These are phyloP conservation scores for Polypterus bichir DNA, from an alignment of 2,113 vertebrate species.

Conservation along the genomic window DNA sequence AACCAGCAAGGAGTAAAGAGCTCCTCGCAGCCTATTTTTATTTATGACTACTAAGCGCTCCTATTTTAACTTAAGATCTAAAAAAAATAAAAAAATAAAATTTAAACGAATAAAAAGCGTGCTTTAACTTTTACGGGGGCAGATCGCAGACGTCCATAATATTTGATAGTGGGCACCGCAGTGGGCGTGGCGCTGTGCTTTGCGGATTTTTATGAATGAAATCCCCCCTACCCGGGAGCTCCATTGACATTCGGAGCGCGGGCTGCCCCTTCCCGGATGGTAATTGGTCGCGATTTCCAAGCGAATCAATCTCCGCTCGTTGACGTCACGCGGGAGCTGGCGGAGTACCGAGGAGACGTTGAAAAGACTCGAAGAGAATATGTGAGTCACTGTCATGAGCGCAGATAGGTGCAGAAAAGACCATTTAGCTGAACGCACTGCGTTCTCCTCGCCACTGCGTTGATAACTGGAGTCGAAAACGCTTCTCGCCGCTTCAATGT, in stretches of 20 bases:
- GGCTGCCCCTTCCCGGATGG: slow-evolving; percentile 1
- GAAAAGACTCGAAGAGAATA: slow-evolving; percentile 16
- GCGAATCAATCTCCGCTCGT: slow-evolving; percentile 32
- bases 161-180: slow-evolving; percentile 37
- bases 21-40: too few species aligned
- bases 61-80: too few species aligned
- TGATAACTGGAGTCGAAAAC: not conserved
- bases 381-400: slow-evolving; percentile 4
- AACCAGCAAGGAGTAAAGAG: too few species aligned
- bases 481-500: too few species aligned
- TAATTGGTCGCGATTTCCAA: slow-evolving; percentile 18
- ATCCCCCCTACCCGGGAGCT: slow-evolving; percentile 35
- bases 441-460: not conserved
- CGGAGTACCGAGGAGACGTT: slow-evolving; percentile 34
- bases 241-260: not conserved
- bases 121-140: too few species aligned
- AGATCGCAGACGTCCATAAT: too few species aligned
- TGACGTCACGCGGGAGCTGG: slow-evolving; percentile 43
- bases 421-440: not conserved
- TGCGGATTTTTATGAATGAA: slow-evolving; percentile 73
- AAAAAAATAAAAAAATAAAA: too few species aligned
- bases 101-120: too few species aligned
- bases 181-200: slow-evolving; percentile 47
- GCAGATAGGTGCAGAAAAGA: not conserved
- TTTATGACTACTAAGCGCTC: too few species aligned